These are phyloP conservation scores for Ectemnius continuus DNA, from an alignment of 2,888 invertebrate species.

Conservation along the genomic window DNA sequence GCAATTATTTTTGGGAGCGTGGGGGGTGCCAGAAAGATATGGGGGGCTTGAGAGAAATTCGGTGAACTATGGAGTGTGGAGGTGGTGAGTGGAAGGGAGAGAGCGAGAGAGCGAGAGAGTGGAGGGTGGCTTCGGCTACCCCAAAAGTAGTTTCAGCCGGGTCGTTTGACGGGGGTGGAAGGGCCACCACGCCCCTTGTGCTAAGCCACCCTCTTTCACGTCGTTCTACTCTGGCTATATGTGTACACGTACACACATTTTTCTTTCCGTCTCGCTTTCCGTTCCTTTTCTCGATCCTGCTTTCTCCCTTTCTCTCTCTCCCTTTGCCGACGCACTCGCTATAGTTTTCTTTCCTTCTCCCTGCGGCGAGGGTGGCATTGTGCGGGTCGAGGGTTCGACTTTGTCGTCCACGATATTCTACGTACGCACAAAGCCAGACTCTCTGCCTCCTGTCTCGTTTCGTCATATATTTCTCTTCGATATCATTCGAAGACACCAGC, in stretches of 20 bases:
- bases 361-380: conserved; percentile 44
- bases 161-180: conserved; percentile 54
- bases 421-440: conserved; percentile 4
- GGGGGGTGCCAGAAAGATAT: conserved; percentile 39
- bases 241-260: conserved; percentile 28
- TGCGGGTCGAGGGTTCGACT: conserved; percentile 38
- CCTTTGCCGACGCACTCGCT: conserved; percentile 11
- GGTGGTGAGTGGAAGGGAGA: conserved; percentile 2
- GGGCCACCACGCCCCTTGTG: conserved; percentile 65
- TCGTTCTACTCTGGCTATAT: conserved; percentile 36
- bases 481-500: conserved; percentile 30
- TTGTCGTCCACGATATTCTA: conserved; percentile 51
- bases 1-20: conserved; percentile 71
- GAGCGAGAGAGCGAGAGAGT: conserved; percentile 28
- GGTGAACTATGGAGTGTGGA: background rate
- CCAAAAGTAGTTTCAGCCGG: conserved; percentile 59
- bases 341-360: conserved; percentile 27
- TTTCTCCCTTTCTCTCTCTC: background rate
- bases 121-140: conserved; percentile 43
- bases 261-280: conserved; percentile 21
- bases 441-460: background rate
- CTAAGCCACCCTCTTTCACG: conserved; percentile 59
- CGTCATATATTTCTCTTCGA: conserved; percentile 40
- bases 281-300: conserved; percentile 17
- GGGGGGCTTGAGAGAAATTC: background rate